Conservation (phyloP, 2,797 vertebrate species). For the Hydrolagus colliei region DNA sequence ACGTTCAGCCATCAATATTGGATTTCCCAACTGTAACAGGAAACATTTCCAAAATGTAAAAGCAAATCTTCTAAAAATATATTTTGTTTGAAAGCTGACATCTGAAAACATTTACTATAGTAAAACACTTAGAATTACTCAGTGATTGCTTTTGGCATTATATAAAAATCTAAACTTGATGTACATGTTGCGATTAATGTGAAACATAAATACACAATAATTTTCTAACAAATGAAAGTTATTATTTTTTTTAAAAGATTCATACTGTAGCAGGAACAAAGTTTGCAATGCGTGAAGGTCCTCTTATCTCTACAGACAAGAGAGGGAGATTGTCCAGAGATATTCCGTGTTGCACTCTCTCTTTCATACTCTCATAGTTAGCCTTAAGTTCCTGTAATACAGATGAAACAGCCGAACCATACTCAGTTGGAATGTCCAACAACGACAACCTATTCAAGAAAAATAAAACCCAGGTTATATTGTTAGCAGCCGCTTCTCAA, state of each 20-base stretch:
- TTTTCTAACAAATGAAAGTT: too few relatives aligned
- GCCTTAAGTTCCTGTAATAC: slow-evolving; percentile 43
- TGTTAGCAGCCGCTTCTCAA: too few relatives aligned
- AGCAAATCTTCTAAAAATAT: background rate
- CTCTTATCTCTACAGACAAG: slow-evolving; percentile 44
- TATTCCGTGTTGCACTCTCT: slow-evolving; percentile 40
- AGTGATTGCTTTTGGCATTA: too few relatives aligned
- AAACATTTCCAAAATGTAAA: background rate
- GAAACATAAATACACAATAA: too few relatives aligned
- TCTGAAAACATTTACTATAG: too few relatives aligned
- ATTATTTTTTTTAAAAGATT: too few relatives aligned
- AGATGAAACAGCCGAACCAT: slow-evolving; percentile 38
- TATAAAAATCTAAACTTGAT: too few relatives aligned
- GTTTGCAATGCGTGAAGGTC: slow-evolving; percentile 37
- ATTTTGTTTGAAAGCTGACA: too few relatives aligned
- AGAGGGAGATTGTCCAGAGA: slow-evolving; percentile 49
- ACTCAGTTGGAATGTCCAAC: slow-evolving; percentile 34
- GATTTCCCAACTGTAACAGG: slow-evolving; percentile 12
- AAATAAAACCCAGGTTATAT: background rate
- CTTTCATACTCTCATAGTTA: slow-evolving; percentile 43
- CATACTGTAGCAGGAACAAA: slow-evolving; percentile 47
- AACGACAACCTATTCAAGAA: background rate
- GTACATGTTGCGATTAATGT: too few relatives aligned
- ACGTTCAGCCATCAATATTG: background rate
- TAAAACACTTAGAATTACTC: too few relatives aligned